Conservation (phyloP, 2,888 invertebrate species). For the Euphydryas editha region DNA sequence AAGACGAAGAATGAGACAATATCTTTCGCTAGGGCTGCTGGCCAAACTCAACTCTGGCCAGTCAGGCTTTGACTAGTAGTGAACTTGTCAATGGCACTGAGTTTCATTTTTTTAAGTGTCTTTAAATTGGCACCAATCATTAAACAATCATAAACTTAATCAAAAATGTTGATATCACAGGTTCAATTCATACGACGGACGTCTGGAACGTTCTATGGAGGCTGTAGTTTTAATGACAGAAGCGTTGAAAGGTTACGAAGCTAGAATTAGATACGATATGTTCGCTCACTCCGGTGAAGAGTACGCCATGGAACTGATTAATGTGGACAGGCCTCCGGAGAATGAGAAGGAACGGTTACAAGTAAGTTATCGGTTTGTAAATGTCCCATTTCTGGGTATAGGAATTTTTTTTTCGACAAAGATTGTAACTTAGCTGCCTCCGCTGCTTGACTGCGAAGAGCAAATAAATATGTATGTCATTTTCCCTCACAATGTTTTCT, state of each 20-base stretch:
- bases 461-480: no score
- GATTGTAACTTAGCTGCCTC: no score
- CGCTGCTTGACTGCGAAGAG: no score
- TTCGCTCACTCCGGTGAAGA: slow-evolving; percentile 97
- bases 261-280: slow-evolving; percentile 95
- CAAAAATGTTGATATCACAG: slow-evolving; percentile 62
- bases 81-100: no score
- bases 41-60: background rate
- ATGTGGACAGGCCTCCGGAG: slow-evolving; percentile 88
- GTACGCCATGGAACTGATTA: slow-evolving; percentile 87
- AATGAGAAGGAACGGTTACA: slow-evolving; percentile 95
- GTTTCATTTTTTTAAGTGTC: no score
- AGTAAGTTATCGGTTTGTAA: slow-evolving; percentile 65
- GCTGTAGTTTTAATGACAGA: slow-evolving; percentile 95
- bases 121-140: no score
- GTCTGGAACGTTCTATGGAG: slow-evolving; percentile 95
- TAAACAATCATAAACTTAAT: no score
- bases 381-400: background rate
- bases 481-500: no score
- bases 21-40: background rate
- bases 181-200: slow-evolving; percentile 97
- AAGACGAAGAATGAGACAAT: no score
- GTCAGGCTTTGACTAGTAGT: no score
- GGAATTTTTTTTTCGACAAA: no score
- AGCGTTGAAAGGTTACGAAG: slow-evolving; percentile 93